Evolutionary conservation across 2,797 vertebrate species (phyloP).

Genomic region (Echeneis naucrates): DNA sequence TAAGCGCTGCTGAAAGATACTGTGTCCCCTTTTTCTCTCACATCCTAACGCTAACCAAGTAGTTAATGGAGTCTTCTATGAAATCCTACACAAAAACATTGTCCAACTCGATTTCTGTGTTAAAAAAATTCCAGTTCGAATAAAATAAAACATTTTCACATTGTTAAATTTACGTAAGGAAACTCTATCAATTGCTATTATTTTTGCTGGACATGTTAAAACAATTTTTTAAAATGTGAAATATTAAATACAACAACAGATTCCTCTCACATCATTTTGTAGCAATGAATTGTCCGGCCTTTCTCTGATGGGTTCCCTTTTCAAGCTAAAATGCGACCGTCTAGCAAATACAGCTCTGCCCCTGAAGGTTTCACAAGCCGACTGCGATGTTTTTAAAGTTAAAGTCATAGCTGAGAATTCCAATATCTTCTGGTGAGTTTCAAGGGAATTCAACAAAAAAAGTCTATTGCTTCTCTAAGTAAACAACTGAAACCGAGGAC

Average conservation of each 20-base stretch:
- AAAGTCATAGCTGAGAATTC: neutral
- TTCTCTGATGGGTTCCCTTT: constrained; percentile 17
- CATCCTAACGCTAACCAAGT: neutral
- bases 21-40: too few relatives aligned
- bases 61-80: neutral
- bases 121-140: neutral
- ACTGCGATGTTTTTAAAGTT: neutral
- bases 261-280: neutral
- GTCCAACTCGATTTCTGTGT: neutral
- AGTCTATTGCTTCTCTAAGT: neutral
- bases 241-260: constrained; percentile 5
- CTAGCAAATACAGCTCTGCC: neutral
- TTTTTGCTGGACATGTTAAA: neutral
- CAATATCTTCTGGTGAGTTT: neutral
- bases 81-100: neutral
- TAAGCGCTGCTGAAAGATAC: neutral
- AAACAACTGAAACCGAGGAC: neutral
- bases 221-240: neutral
- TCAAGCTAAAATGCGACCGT: neutral
- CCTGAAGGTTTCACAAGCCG: constrained; percentile 1
- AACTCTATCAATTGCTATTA: neutral
- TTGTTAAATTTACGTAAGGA: neutral
- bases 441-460: neutral
- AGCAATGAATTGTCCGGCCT: neutral
- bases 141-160: neutral